Evolutionary conservation across 2,113 vertebrate species (phyloP).

Genomic region (Chunga burmeisteri): DNA sequence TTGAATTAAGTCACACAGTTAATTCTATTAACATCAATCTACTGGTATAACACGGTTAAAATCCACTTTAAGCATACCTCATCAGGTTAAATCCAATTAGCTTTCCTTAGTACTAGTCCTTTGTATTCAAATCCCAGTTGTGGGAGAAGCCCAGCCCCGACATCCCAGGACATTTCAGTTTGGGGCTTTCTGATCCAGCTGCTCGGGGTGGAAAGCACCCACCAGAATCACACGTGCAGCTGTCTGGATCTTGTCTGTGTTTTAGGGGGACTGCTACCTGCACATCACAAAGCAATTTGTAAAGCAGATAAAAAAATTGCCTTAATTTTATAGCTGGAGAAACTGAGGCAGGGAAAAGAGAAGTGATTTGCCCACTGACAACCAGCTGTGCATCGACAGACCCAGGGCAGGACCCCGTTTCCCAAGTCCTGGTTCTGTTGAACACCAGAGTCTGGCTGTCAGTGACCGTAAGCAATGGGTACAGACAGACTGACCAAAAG

Average conservation of each 20-base stretch:
- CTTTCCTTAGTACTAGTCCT: background rate
- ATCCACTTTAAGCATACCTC: background rate
- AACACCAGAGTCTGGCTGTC: too few species aligned
- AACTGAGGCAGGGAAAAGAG: background rate
- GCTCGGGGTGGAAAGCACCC: background rate
- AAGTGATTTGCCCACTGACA: background rate
- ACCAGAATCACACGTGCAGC: background rate
- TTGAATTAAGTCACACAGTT: background rate
- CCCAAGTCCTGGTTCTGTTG: background rate
- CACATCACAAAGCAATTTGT: background rate
- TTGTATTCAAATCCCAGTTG: background rate
- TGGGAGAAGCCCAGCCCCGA: background rate
- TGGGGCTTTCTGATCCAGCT: background rate
- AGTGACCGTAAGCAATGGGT: too few species aligned
- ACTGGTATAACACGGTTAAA: background rate
- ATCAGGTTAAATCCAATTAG: background rate
- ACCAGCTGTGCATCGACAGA: too few species aligned
- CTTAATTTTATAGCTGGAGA: background rate
- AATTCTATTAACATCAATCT: background rate
- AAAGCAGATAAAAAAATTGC: background rate
- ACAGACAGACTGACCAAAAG: background rate
- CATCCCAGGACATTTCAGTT: accelerated
- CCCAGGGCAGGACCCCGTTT: background rate
- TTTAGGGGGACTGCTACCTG: background rate
- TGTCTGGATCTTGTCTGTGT: background rate